phyloP scores from a whole-genome alignment of 92 coral and sea anemone genomes.

The Phenganax stokvisi region DNA sequence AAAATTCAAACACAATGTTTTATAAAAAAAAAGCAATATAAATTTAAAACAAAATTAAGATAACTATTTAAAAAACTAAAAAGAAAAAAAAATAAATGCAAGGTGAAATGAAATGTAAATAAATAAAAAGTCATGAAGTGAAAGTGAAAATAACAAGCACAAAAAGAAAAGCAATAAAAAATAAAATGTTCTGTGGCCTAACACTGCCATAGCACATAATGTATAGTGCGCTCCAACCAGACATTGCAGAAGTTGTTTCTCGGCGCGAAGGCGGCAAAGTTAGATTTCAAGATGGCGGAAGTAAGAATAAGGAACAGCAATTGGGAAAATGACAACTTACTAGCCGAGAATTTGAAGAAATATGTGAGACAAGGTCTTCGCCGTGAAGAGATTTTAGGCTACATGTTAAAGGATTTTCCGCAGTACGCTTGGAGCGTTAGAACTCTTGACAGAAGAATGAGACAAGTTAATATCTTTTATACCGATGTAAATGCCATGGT shows the following conservation, averaged over 20 bases:
- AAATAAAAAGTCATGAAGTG: too few species aligned
- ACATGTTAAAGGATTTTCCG: constrained; percentile 44
- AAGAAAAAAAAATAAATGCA: too few species aligned
- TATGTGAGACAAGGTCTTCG: constrained; percentile 46
- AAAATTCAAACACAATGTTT: too few species aligned
- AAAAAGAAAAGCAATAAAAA: background rate
- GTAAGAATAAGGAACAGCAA: constrained; percentile 43
- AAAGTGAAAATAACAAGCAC: too few species aligned
- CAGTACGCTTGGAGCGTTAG: constrained; percentile 57
- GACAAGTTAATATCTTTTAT: constrained; percentile 53
- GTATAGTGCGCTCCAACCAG: background rate
- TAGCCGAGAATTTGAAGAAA: constrained; percentile 36
- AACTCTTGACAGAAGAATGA: constrained; percentile 36
- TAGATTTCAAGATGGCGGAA: constrained; percentile 40
- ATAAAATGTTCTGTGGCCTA: constrained; percentile 20
- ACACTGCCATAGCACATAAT: constrained; percentile 40
- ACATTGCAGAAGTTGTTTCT: background rate
- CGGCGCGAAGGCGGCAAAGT: background rate
- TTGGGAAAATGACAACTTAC: constrained; percentile 35
- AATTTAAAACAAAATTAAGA: too few species aligned
- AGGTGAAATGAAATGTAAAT: too few species aligned
- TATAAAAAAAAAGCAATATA: too few species aligned
- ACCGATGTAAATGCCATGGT: constrained; percentile 42
- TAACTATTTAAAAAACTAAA: background rate
- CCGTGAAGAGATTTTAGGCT: constrained; percentile 52